A percentile compares a stretch with the other conserved stretches of the same genome.
Evolutionary conservation across 1,140 invertebrate species (phyloP).

Genomic region (Glomeris maerens): DNA sequence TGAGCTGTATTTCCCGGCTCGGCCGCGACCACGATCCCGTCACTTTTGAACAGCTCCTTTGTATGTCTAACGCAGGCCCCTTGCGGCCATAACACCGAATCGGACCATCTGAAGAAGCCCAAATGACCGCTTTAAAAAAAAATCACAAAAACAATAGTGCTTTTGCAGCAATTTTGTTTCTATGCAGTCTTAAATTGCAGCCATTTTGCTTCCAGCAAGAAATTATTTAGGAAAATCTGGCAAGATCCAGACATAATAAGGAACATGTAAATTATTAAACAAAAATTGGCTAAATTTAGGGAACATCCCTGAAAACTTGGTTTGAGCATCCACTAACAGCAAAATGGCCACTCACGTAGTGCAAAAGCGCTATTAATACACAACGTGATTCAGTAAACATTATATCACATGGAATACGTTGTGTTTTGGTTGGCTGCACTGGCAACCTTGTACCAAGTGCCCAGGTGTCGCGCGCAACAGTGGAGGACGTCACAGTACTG

Average conservation of each 20-base stretch:
- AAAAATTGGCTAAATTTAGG: background rate
- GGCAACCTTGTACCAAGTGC: constrained; percentile 63
- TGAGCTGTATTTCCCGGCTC: constrained; percentile 70
- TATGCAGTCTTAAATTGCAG: background rate
- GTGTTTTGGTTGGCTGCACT: constrained; percentile 38
- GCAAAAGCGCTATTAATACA: too few relatives aligned
- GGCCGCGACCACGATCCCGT: constrained; percentile 56
- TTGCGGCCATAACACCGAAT: constrained; percentile 53
- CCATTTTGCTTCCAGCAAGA: too few relatives aligned
- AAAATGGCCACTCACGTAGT: too few relatives aligned
- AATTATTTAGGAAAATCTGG: too few relatives aligned
- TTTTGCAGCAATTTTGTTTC: background rate
- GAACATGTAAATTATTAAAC: background rate
- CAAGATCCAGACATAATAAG: too few relatives aligned
- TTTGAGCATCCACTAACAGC: too few relatives aligned
- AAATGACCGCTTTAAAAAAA: background rate
- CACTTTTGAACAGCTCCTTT: constrained; percentile 61
- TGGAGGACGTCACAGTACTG: constrained; percentile 78
- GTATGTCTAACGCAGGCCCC: constrained; percentile 67
- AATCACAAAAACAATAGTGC: constrained; percentile 5
- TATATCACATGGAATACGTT: background rate
- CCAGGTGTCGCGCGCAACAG: constrained; percentile 72
- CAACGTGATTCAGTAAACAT: too few relatives aligned
- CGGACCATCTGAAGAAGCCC: constrained; percentile 45
- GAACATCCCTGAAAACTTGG: background rate